phyloP scores from a whole-genome alignment of 1,140 invertebrate species.

The Thaumetopoea pityocampa region DNA sequence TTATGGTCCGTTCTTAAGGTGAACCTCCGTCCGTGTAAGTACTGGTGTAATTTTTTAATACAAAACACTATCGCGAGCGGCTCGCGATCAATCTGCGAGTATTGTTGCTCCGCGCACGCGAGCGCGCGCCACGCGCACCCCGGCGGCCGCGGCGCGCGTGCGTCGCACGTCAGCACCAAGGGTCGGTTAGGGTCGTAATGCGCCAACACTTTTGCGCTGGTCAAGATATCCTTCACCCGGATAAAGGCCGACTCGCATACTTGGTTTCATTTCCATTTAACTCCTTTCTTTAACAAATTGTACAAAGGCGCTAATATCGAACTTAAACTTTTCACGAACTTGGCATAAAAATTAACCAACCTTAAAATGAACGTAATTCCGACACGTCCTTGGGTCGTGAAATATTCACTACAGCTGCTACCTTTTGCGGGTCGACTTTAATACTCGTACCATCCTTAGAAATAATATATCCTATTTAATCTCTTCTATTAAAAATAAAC shows the following conservation, averaged over 20 bases:
- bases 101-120: slow-evolving; percentile 5
- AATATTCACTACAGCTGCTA: slow-evolving; percentile 46
- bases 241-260: slow-evolving; percentile 24
- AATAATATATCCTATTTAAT: slow-evolving; percentile 43
- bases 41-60: slow-evolving; percentile 2
- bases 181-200: slow-evolving; percentile 51
- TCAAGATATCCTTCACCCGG: slow-evolving; percentile 19
- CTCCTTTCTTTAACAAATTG: slow-evolving; percentile 31
- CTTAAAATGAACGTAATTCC: slow-evolving; percentile 44
- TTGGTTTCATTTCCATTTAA: slow-evolving; percentile 20
- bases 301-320: slow-evolving; percentile 27
- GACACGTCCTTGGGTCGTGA: slow-evolving; percentile 35
- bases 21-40: slow-evolving; percentile 9
- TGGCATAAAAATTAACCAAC: slow-evolving; percentile 46
- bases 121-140: slow-evolving; percentile 8
- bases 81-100: background rate
- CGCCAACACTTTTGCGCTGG: slow-evolving; percentile 23
- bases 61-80: background rate
- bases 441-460: slow-evolving; percentile 37
- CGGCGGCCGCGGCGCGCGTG: slow-evolving; percentile 1
- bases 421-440: slow-evolving; percentile 41
- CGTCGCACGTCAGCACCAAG: slow-evolving; percentile 4
- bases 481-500: slow-evolving; percentile 29
- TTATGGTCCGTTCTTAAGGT: slow-evolving; percentile 14
- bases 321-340: slow-evolving; percentile 35